Evolutionary conservation across 2,797 vertebrate species (phyloP).

Genomic region (Neomorphus geoffroyi): DNA sequence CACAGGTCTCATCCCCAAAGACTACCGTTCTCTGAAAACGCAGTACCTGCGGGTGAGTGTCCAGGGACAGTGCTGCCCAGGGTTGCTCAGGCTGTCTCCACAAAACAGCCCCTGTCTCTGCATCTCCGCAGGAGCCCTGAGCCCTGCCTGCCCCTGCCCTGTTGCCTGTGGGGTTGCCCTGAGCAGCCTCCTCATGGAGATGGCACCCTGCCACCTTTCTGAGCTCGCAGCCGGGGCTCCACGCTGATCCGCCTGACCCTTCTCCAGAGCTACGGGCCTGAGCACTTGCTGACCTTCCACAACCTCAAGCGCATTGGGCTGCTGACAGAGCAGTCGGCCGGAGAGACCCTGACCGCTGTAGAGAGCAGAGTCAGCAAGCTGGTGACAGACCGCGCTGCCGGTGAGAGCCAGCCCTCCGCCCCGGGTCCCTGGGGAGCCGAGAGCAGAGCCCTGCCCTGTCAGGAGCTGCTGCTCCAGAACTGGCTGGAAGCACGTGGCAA

Average conservation of each 20-base stretch:
- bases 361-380: slow-evolving; percentile 95
- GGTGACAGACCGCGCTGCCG: too few relatives aligned
- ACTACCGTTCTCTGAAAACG: too few relatives aligned
- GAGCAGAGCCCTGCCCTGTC: background rate
- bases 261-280: slow-evolving; percentile 89
- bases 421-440: too few relatives aligned
- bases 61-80: background rate
- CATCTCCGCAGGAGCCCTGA: rapidly evolving
- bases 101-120: background rate
- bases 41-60: too few relatives aligned
- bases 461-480: background rate
- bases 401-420: slow-evolving; percentile 62
- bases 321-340: slow-evolving; percentile 89
- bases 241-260: background rate
- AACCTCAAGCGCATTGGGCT: slow-evolving; percentile 89
- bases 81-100: background rate
- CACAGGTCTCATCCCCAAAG: too few relatives aligned
- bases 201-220: background rate
- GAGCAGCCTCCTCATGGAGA: rapidly evolving
- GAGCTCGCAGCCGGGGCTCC: rapidly evolving
- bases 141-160: background rate
- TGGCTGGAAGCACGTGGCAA: background rate
- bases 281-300: slow-evolving; percentile 92
- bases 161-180: background rate
- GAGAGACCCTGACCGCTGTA: slow-evolving; percentile 89